Evolutionary conservation across 1,140 invertebrate species (phyloP).

Genomic region (Macrosteles quadrilineatus): DNA sequence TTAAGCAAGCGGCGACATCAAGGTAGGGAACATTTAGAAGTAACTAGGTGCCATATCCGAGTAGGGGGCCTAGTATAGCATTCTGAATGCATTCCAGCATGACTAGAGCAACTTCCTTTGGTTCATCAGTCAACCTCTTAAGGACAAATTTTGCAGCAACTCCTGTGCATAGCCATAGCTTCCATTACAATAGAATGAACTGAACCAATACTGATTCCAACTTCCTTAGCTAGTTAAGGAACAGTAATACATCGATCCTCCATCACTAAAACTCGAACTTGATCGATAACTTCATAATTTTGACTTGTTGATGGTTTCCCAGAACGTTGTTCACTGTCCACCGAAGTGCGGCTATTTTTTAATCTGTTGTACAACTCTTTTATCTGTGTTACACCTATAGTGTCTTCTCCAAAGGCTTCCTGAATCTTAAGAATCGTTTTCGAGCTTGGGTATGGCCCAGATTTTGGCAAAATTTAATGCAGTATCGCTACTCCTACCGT

Average conservation of each 20-base stretch:
- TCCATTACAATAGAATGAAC: not conserved
- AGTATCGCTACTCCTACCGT: too few species aligned
- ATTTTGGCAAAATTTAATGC: too few species aligned
- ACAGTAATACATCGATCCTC: slow-evolving; percentile 10
- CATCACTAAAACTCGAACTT: slow-evolving; percentile 5
- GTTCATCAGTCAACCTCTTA: not conserved
- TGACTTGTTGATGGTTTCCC: slow-evolving; percentile 2
- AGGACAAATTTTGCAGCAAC: not conserved
- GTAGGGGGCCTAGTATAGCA: not conserved
- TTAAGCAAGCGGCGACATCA: not conserved
- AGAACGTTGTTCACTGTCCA: slow-evolving; percentile 3
- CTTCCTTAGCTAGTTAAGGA: not conserved
- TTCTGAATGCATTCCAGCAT: not conserved
- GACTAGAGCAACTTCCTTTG: not conserved
- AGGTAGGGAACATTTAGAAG: not conserved
- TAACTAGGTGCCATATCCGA: not conserved
- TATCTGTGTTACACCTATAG: too few species aligned
- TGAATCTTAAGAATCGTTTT: too few species aligned
- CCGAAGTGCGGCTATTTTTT: not conserved
- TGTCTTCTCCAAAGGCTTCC: too few species aligned
- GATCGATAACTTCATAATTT: not conserved
- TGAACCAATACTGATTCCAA: not conserved
- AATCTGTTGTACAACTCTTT: not conserved
- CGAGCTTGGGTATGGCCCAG: too few species aligned
- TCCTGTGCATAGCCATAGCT: not conserved